Conservation (phyloP, 2,797 vertebrate genomes). For the Eulemur mongoz region DNA sequence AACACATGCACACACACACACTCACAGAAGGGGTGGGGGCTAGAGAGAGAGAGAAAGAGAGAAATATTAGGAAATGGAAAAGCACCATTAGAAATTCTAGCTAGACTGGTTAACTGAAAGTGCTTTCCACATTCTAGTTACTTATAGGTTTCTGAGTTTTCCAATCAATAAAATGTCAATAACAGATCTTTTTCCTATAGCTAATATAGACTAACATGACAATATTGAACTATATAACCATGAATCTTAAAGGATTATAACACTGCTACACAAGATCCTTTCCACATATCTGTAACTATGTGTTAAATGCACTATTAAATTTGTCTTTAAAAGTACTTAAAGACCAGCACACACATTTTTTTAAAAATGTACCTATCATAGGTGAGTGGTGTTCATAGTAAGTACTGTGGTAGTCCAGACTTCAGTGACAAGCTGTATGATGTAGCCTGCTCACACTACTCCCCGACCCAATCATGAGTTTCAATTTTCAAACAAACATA, state of each 20-base stretch:
- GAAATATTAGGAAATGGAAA: background rate
- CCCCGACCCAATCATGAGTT: background rate
- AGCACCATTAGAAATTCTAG: background rate
- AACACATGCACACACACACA: rapidly evolving
- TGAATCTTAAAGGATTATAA: background rate
- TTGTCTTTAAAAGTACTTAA: background rate
- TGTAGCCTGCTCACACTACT: background rate
- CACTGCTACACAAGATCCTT: background rate
- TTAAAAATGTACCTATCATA: background rate
- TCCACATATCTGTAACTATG: too few species aligned
- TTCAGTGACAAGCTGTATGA: background rate
- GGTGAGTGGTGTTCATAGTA: background rate
- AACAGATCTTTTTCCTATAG: background rate
- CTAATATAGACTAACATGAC: background rate
- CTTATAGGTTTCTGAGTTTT: background rate
- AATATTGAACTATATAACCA: background rate
- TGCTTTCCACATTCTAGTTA: background rate
- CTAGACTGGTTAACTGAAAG: background rate
- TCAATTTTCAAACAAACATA: background rate
- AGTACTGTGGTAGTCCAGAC: background rate
- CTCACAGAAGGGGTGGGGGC: background rate
- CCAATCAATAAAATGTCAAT: background rate
- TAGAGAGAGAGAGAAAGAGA: background rate
- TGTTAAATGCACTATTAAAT: background rate
- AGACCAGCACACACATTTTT: background rate